Base-by-base conservation (phyloP, 1,140 invertebrate species). In the Cotesia typhae region DNA sequence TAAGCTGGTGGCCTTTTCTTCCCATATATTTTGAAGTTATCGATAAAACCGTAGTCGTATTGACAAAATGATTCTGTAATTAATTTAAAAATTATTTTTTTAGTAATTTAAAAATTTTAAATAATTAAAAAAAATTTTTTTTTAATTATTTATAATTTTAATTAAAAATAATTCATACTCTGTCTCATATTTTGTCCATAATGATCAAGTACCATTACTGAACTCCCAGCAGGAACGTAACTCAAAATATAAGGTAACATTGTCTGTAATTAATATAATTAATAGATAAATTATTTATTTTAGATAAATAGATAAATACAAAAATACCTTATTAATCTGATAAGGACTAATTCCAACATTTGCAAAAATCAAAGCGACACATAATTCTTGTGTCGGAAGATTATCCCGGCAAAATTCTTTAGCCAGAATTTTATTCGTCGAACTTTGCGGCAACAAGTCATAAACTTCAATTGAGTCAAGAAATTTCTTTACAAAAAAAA, bases 191-290 rank as follows among this genome's bases (percentile, higher is more conserved):
- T 80, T 73, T 89, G 88, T 9, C 64, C 67, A 67, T 76, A 87
- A 75, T 89, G 87, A 4, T 88, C 69, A 0, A 92, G 72, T 71
- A 89, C 89, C 79, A 85, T 79, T 0, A 84, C 79, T 0, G 90
- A 92, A 9, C 88, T 86, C 20, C 90, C 89, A 4, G 89, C 88
- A 5, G 91, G 92, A 71, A 86, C 86, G 53, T 83, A 81, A 7
- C 77, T 57, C 0, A 82, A 65, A 3, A 84, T 72, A 10, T 80
- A 57, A 0, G 86, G 79, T 1, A 88, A 28, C 12, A 80, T 41
- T 12, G 77, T 79, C 86, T 87, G 67, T 10, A 78, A 76, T 47
- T 47, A 7, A 28, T 28, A 28, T 28, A 73, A 64, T 41, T 57
- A 53, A 52, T 17, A 14, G 14, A 14, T 14, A 14, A 14, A 14